These are phyloP conservation scores for Pseudomyrmex dendroicus DNA, from an alignment of 1,140 invertebrate species.

Conservation along the genomic window DNA sequence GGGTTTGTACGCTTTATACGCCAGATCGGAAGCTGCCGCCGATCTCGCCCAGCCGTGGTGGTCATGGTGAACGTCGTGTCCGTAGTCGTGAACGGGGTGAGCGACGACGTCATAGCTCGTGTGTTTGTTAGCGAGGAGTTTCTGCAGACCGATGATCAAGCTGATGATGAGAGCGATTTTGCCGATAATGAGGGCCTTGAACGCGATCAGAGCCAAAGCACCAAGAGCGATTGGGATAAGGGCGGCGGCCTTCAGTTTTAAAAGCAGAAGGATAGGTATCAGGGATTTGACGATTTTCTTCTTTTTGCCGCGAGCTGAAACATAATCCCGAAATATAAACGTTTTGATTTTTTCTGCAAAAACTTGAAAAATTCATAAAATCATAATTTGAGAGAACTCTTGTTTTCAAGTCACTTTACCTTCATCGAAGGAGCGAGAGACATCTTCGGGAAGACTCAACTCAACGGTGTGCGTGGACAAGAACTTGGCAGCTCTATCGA, in stretches of 20 bases:
- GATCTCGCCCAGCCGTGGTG: conserved; percentile 83
- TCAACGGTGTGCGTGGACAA: conserved; percentile 92
- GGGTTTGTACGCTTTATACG: conserved; percentile 83
- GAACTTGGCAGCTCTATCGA: conserved; percentile 90
- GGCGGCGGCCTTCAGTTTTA: conserved; percentile 92
- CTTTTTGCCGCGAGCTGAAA: conserved; percentile 86
- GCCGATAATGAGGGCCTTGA: conserved; percentile 92
- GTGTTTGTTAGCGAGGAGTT: conserved; percentile 89
- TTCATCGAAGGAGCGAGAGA: conserved; percentile 86
- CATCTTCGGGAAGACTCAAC: conserved; percentile 90
- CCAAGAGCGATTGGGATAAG: conserved; percentile 91
- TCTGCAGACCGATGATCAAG: conserved; percentile 91
- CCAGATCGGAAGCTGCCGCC: conserved; percentile 77
- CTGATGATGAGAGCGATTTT: conserved; percentile 92
- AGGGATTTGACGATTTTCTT: conserved; percentile 88
- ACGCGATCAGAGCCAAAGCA: conserved; percentile 91
- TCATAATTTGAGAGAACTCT: too few relatives aligned
- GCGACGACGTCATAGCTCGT: conserved; percentile 88
- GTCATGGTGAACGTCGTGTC: conserved; percentile 81
- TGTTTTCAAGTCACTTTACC: conserved; percentile 76
- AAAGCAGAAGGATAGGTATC: conserved; percentile 89
- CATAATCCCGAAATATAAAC: neutral
- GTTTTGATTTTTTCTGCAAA: neutral
- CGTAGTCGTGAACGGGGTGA: conserved; percentile 79
- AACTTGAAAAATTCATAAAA: too few relatives aligned